Percentiles rank a stretch among this genome's conserved stretches.
Conservation (phyloP, 2,113 vertebrate genomes). For the Ceyx melanurus region DNA sequence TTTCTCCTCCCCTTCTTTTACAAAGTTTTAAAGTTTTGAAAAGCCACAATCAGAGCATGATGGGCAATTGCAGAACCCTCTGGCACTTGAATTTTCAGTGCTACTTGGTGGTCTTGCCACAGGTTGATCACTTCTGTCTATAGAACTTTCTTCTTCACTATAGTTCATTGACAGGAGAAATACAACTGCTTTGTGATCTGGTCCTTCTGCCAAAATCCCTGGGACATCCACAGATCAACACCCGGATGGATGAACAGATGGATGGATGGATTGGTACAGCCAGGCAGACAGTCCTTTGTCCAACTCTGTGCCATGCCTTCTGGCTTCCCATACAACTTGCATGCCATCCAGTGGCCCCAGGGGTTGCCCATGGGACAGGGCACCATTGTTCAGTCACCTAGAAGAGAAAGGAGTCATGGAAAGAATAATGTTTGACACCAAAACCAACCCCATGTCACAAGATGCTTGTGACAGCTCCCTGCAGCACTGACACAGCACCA, state of each 20-base stretch:
- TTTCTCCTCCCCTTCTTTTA: not conserved
- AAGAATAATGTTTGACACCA: not conserved
- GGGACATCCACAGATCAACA: not conserved
- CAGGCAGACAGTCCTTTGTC: not conserved
- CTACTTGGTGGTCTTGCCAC: not conserved
- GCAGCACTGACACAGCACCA: rapidly evolving
- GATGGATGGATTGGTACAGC: not conserved
- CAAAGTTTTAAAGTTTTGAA: not conserved
- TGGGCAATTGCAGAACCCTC: not conserved
- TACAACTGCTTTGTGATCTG: not conserved
- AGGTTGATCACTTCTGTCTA: not conserved
- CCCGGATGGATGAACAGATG: not conserved
- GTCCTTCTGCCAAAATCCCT: not conserved
- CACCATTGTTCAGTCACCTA: not conserved
- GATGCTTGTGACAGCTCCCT: rapidly evolving
- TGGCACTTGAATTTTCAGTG: not conserved
- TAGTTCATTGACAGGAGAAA: not conserved
- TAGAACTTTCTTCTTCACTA: not conserved
- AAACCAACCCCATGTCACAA: not conserved
- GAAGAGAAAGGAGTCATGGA: not conserved
- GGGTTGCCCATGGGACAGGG: not conserved
- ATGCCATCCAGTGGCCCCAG: rapidly evolving
- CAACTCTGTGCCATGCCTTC: not conserved
- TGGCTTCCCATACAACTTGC: not conserved
- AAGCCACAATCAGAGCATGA: not conserved